These are phyloP conservation scores for Megalops cyprinoides DNA, from an alignment of 2,797 vertebrate species.

Conservation along the genomic window DNA sequence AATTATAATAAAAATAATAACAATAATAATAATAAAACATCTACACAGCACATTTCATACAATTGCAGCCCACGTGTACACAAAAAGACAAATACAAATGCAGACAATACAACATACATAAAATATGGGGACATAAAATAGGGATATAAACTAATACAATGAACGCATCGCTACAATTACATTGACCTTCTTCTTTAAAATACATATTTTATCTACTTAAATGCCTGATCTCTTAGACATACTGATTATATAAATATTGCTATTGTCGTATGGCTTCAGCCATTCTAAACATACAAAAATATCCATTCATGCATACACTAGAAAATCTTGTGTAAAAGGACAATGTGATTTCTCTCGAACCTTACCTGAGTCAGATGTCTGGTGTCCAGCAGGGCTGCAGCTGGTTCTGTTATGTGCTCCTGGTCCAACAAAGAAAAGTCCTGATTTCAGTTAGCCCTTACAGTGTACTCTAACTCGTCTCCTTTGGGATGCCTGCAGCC, in stretches of 20 bases:
- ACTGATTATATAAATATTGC: not conserved
- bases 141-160: no score
- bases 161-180: no score
- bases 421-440: not conserved
- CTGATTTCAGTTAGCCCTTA: not conserved
- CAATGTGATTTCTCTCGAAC: not conserved
- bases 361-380: conserved; percentile 10
- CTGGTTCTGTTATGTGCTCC: not conserved
- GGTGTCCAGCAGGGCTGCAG: not conserved
- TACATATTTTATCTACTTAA: not conserved
- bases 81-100: no score
- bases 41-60: no score
- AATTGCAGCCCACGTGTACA: no score
- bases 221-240: not conserved
- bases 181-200: no score
- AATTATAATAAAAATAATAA: no score
- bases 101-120: no score
- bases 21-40: no score
- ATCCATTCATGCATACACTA: not conserved
- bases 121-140: no score
- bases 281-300: not conserved
- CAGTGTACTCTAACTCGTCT: not conserved
- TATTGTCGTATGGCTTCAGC: not conserved
- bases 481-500: not conserved
- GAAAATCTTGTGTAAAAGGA: not conserved